phyloP scores from a whole-genome alignment of 2,797 vertebrate species.

The Danio albolineatus region DNA sequence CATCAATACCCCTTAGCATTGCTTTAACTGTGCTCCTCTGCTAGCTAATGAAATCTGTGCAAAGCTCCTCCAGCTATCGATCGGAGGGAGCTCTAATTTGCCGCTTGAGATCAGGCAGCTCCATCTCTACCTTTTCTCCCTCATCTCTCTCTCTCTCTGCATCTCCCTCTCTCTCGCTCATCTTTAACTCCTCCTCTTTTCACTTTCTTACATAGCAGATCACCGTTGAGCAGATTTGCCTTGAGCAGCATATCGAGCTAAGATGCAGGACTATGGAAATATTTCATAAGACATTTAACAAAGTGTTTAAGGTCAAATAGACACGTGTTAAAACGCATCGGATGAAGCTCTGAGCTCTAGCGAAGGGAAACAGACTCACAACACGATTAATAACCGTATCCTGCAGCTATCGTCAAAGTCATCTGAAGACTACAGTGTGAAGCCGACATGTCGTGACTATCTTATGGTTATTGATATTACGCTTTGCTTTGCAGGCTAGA shows the following conservation, averaged over 20 bases:
- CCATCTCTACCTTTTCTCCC: constrained; percentile 48
- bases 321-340: constrained; percentile 66
- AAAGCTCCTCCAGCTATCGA: constrained; percentile 80
- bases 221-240: constrained; percentile 67
- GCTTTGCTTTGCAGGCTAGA: not conserved
- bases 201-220: constrained; percentile 49
- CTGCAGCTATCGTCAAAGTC: not conserved
- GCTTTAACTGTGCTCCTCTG: constrained; percentile 80
- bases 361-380: constrained; percentile 38
- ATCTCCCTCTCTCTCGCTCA: too few relatives aligned
- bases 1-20: constrained; percentile 89
- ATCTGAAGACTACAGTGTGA: constrained; percentile 6
- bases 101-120: constrained; percentile 80
- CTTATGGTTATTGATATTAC: not conserved
- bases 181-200: constrained; percentile 49
- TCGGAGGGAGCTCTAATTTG: constrained; percentile 81
- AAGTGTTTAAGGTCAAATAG: constrained; percentile 70
- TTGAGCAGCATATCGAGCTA: constrained; percentile 73
- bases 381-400: constrained; percentile 5
- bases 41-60: constrained; percentile 85
- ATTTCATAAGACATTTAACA: constrained; percentile 75
- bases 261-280: constrained; percentile 69
- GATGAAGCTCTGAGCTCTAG: constrained; percentile 64
- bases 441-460: not conserved
- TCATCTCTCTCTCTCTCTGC: constrained; percentile 36